These are phyloP conservation scores for Origma solitaria DNA, from an alignment of 2,113 vertebrate genomes.

Conservation along the genomic window DNA sequence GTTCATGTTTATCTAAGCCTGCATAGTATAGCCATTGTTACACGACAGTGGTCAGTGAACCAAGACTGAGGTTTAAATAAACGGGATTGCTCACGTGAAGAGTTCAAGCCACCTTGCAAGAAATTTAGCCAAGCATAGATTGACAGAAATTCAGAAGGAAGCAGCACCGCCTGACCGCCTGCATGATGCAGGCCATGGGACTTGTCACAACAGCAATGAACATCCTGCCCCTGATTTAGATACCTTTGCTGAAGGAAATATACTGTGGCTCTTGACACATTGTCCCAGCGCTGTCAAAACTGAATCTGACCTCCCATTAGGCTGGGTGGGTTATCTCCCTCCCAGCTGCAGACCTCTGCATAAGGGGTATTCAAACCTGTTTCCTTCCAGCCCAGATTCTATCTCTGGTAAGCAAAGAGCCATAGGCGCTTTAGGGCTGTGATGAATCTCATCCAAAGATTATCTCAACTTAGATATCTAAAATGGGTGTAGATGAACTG, in stretches of 20 bases:
- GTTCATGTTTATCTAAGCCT: background rate
- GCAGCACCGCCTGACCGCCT: background rate
- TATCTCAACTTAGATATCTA: background rate
- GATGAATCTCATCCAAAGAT: background rate
- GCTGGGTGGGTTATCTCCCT: background rate
- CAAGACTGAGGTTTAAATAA: background rate
- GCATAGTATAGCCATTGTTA: background rate
- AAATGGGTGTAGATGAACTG: background rate
- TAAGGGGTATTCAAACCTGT: background rate
- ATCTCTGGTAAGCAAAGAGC: background rate
- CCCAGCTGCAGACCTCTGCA: background rate
- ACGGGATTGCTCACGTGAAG: background rate
- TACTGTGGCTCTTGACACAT: rapidly evolving
- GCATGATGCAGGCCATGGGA: background rate
- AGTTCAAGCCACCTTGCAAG: background rate
- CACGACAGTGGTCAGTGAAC: background rate
- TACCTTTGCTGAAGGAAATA: background rate
- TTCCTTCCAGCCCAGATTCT: background rate
- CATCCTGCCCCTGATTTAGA: background rate
- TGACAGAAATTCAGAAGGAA: background rate
- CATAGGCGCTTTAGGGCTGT: background rate
- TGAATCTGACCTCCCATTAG: background rate
- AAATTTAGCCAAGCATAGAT: rapidly evolving
- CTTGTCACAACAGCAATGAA: background rate
- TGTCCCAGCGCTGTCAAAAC: background rate